A percentile compares a stretch with the other conserved stretches of the same genome.
Evolutionary conservation across 2,888 invertebrate genomes (phyloP).

Genomic region (Callimorpha dominula): DNA sequence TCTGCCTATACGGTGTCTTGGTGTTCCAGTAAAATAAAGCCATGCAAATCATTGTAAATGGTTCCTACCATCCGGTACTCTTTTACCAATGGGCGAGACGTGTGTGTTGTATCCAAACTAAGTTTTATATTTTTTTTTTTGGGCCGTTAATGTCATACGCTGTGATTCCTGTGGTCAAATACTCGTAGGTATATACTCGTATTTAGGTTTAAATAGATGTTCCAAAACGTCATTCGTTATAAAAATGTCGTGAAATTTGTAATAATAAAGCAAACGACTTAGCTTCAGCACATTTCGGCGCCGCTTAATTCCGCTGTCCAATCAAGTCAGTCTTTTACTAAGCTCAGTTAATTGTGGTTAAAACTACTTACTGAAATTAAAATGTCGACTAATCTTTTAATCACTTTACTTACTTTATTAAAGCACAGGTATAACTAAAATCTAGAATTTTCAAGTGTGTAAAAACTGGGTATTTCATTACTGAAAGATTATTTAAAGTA

Average conservation of each 20-base stretch:
- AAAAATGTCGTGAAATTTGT: background rate
- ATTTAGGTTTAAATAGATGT: too few relatives aligned
- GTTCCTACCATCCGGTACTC: too few relatives aligned
- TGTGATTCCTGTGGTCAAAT: too few relatives aligned
- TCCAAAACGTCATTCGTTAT: too few relatives aligned
- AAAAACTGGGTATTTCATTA: background rate
- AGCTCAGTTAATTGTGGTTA: background rate
- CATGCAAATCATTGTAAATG: too few relatives aligned
- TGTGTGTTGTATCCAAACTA: too few relatives aligned
- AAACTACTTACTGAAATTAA: constrained; percentile 7
- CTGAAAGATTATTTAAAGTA: background rate
- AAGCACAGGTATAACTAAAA: background rate
- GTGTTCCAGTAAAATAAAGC: too few relatives aligned
- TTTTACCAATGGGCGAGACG: too few relatives aligned
- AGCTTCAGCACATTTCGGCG: background rate
- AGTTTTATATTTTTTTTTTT: too few relatives aligned
- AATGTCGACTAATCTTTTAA: constrained; percentile 2
- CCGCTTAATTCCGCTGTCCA: background rate
- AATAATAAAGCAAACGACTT: background rate
- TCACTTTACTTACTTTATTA: background rate
- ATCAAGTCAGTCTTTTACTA: background rate
- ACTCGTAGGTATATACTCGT: too few relatives aligned
- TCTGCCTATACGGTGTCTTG: too few relatives aligned
- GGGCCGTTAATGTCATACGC: too few relatives aligned
- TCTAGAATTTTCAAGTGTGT: background rate